Percentiles rank a stretch among this genome's conserved stretches.
Conservation (phyloP, 2,797 vertebrate genomes). For the Todus mexicanus region DNA sequence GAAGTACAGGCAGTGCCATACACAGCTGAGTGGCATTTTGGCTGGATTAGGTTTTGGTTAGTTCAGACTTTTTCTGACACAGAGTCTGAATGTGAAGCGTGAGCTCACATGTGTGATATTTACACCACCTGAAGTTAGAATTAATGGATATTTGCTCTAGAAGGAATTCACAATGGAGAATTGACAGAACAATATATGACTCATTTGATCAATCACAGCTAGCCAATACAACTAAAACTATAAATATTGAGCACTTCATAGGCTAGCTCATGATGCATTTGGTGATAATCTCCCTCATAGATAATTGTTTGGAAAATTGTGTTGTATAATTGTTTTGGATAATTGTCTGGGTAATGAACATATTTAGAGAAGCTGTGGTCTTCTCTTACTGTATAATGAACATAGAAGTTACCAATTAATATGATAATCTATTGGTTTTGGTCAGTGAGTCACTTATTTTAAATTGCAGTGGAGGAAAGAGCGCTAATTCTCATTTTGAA, state of each 20-base stretch:
- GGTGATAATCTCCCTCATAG: slow-evolving; percentile 13
- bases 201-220: slow-evolving; percentile 19
- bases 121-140: neutral
- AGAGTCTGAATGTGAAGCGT: neutral
- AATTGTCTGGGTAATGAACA: slow-evolving; percentile 39
- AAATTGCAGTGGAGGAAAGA: slow-evolving; percentile 8
- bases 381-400: slow-evolving; percentile 28
- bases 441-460: slow-evolving; percentile 36
- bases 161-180: neutral
- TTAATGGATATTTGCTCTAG: neutral
- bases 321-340: slow-evolving; percentile 25
- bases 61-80: neutral
- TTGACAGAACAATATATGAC: neutral
- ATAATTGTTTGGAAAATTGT: slow-evolving; percentile 35
- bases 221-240: neutral
- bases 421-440: slow-evolving; percentile 47
- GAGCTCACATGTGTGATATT: neutral
- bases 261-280: slow-evolving; percentile 11
- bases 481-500: neutral
- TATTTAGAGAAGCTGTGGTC: slow-evolving; percentile 26
- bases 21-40: neutral
- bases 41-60: neutral
- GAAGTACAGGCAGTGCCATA: neutral
- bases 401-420: slow-evolving; percentile 33
- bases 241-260: slow-evolving; percentile 20